Percentiles rank a stretch among this genome's conserved stretches.
Conservation (phyloP, 2,888 invertebrate genomes). For the Eulithis prunata region DNA sequence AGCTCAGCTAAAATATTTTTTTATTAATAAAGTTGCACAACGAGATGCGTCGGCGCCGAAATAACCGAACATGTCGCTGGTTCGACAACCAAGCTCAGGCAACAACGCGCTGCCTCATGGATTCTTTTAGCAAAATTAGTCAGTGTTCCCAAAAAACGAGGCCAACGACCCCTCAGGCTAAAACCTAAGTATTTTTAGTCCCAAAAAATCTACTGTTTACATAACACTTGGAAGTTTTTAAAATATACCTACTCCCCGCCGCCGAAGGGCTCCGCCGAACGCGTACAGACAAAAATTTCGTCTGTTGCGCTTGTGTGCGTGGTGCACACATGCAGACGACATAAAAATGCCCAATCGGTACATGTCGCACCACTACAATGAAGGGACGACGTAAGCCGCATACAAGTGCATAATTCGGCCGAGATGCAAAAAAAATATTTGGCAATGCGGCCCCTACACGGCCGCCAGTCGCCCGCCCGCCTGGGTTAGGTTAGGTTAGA, state of each 20-base stretch:
- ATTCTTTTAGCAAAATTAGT: conserved; percentile 78
- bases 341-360: conserved; percentile 81
- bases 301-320: conserved; percentile 68
- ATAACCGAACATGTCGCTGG: conserved; percentile 44
- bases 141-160: conserved; percentile 81
- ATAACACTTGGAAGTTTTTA: conserved; percentile 78
- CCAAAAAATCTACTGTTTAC: conserved; percentile 77
- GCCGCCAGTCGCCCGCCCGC: conserved; percentile 83
- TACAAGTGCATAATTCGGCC: conserved; percentile 85
- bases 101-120: conserved; percentile 55
- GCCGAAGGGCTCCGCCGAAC: conserved; percentile 70
- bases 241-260: conserved; percentile 68
- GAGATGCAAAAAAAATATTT: conserved; percentile 85
- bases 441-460: conserved; percentile 85
- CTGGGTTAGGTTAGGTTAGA: conserved; percentile 85
- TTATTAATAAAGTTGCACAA: conserved; percentile 43
- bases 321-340: conserved; percentile 70
- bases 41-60: conserved; percentile 55
- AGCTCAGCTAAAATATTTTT: conserved; percentile 20
- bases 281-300: conserved; percentile 76
- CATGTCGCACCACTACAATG: conserved; percentile 83
- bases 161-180: conserved; percentile 73
- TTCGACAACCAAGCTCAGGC: conserved; percentile 59
- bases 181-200: conserved; percentile 79
- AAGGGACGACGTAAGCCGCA: conserved; percentile 84